Percentiles rank a stretch among this genome's conserved stretches.
Conservation (phyloP, 2,797 vertebrate genomes). For the Gouania willdenowi region DNA sequence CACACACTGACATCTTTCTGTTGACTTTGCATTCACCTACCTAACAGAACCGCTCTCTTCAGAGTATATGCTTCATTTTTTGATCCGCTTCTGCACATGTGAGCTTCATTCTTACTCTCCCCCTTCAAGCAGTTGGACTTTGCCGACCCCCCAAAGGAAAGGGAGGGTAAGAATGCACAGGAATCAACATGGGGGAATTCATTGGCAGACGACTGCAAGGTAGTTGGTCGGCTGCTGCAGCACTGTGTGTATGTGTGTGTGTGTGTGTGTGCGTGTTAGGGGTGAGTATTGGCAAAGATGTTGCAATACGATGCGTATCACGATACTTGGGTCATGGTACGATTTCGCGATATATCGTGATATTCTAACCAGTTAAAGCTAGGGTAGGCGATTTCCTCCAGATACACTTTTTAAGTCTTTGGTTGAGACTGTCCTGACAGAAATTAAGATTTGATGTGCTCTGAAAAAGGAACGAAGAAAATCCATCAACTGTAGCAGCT, state of each 20-base stretch:
- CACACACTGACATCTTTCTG: background rate
- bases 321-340: too few species aligned
- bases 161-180: constrained; percentile 73
- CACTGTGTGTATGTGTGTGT: constrained; percentile 7
- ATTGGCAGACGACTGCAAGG: constrained; percentile 81
- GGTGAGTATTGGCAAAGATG: too few species aligned
- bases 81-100: constrained; percentile 49
- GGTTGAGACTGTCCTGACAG: too few species aligned
- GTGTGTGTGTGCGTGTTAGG: constrained; percentile 11
- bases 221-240: constrained; percentile 56
- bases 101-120: constrained; percentile 70
- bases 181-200: constrained; percentile 78
- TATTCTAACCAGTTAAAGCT: too few species aligned
- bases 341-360: too few species aligned
- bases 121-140: constrained; percentile 75
- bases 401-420: too few species aligned
- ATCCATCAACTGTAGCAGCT: too few species aligned
- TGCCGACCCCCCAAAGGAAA: constrained; percentile 67
- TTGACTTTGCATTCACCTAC: constrained; percentile 24
- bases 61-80: constrained; percentile 42
- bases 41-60: constrained; percentile 44
- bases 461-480: too few species aligned
- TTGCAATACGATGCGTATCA: too few species aligned
- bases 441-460: too few species aligned
- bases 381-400: too few species aligned